These are phyloP conservation scores for Lamprotornis superbus DNA, from an alignment of 2,113 vertebrate genomes.

Conservation along the genomic window DNA sequence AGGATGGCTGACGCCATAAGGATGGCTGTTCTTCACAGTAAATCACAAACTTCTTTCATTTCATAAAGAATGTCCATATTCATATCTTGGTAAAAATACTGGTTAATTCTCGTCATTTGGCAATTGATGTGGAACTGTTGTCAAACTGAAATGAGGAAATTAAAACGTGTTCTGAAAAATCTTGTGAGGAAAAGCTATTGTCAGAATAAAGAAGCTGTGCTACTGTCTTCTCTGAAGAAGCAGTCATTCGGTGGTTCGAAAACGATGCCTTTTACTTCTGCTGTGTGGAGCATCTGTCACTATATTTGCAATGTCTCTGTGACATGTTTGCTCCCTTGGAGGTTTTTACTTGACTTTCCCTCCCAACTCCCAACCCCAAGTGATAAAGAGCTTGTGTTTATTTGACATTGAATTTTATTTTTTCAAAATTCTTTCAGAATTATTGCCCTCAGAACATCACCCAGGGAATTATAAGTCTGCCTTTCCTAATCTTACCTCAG, in stretches of 20 bases:
- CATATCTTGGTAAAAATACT: background rate
- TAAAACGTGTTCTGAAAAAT: background rate
- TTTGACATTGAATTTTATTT: background rate
- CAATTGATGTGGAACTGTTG: background rate
- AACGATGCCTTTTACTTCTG: background rate
- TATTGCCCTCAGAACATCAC: background rate
- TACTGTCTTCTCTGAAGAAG: background rate
- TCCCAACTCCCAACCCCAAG: background rate
- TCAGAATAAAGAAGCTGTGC: background rate
- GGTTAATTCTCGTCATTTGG: background rate
- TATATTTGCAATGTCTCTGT: background rate
- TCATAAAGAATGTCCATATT: background rate
- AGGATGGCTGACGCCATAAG: background rate
- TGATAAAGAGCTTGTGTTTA: background rate
- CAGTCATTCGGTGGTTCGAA: background rate
- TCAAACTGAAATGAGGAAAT: background rate
- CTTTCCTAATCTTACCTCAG: slow-evolving; percentile 40
- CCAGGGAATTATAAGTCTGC: background rate
- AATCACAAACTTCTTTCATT: background rate
- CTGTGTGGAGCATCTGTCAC: background rate
- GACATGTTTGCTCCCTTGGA: background rate
- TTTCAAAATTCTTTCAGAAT: background rate
- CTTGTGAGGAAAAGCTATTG: background rate
- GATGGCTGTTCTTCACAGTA: background rate
- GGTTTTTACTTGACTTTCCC: background rate